Evolutionary conservation across 1,140 invertebrate species (phyloP).

Genomic region (Nylanderia fulva): DNA sequence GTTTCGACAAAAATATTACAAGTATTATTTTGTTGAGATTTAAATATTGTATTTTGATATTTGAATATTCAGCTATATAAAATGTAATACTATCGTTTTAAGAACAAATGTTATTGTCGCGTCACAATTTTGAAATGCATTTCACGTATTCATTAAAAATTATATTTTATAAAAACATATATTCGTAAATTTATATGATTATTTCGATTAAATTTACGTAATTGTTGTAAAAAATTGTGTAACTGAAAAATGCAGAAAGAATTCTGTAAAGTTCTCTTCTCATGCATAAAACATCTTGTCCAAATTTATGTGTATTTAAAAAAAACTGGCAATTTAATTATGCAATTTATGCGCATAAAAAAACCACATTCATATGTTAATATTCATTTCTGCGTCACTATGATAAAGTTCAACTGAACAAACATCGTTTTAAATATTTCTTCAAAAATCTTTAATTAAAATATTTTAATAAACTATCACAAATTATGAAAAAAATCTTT

Average conservation of each 20-base stretch:
- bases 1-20: no score
- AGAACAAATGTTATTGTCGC: background rate
- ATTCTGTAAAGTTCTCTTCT: background rate
- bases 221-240: background rate
- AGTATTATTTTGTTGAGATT: no score
- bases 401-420: conserved; percentile 42
- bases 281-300: background rate
- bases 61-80: no score
- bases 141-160: background rate
- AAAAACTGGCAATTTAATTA: conserved; percentile 33
- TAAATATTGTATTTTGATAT: no score
- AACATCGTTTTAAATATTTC: conserved; percentile 23
- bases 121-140: background rate
- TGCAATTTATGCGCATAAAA: background rate
- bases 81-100: background rate
- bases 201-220: background rate
- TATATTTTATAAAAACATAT: background rate
- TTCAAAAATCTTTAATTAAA: conserved; percentile 1
- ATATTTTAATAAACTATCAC: background rate
- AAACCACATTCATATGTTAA: conserved; percentile 29
- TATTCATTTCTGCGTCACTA: conserved; percentile 20
- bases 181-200: background rate
- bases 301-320: conserved; percentile 17
- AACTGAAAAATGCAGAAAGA: background rate
- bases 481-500: background rate